Evolutionary conservation across 2,797 vertebrate genomes (phyloP), one percentile per base, ranked within the genome.

Genomic region (Halcyon badia): DNA sequence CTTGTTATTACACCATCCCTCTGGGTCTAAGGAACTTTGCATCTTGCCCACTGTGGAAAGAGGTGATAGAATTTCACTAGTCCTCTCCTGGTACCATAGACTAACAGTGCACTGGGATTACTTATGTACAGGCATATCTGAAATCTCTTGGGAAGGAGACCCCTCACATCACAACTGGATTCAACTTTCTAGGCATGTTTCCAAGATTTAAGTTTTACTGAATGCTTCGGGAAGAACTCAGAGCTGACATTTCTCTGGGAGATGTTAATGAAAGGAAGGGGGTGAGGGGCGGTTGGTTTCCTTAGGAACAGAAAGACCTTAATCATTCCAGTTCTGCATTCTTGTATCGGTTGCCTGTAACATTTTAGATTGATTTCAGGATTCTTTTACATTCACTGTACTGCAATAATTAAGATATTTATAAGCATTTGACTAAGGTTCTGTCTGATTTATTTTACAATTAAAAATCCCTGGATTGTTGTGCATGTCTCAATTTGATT

Each of bases 141-240:
- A 87, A 70, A 62, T 54, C 62, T 62, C 51, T 1, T 2, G 39
- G 51, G 31, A 89, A 51, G 79, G 66, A 81, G 35, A 81, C 48
- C 58, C 57, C 28, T 68, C 33, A 8, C 51, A 65, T 56, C 39
- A 64, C 58, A 75, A 41, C 51, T 5, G 7, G 16, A 66, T 81
- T 95, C 42, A 73, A 64, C 90, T 86, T 95, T 71, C 80, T 73
- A 82, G 93, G 96, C 94, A 33, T 82, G 39, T 62, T 94, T 96
- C 94, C 91, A 89, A 41, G 88, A 62, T 72, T 82, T 33, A 35
- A 5, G 87, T 56, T 51, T 87, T 77, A 24, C 62, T 83, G 73
- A 92, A 73, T 94, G 83, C 81, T 86, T 89, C 75, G 80, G 60
- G 78, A 89, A 87, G 75, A 84, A 33, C 70, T 84, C 11, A 0